Evolutionary conservation across 2,113 vertebrate genomes (phyloP), one percentile per base, ranked within the genome.

Genomic region (Poicephalus meyeri): DNA sequence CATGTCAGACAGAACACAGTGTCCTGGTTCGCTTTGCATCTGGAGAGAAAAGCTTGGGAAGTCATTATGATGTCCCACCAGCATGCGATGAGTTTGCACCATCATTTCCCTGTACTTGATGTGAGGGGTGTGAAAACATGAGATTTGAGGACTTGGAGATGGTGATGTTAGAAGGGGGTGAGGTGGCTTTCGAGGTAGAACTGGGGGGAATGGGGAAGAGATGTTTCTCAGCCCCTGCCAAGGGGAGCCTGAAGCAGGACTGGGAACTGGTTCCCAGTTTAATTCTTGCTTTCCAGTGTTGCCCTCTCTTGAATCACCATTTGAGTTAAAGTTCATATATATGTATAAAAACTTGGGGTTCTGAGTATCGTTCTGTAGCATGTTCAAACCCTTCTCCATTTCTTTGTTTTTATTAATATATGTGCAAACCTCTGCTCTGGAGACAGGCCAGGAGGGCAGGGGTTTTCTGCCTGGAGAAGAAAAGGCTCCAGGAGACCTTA

Each of bases 61-160:
- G 46, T 8, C 66, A 7, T 10, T 1, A 5, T 2, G 2, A 1
- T 0, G 25, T 41, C 84, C 80, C 69, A 39, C 46, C 52, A 28
- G 41, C 6, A 3, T 24, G 46, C 41, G 4, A 16, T 49, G 4
- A 23, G 33, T 63, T 58, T 10, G 33, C 47, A 44, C 41, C 55
- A 1, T 7, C 70, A 46, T 63, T 53, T 3, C 52, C 63, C 35
- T 2, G 2, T 6, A 13, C 16, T 9, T 4, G 56, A 49, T 29
- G 47, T 8, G 47, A 80, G 24, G 42, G 42, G 24, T 3, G 0
- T 2, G 8, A 65, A 73, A 78, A 70, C 5, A 1, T 1, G 15
- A 8, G 2, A 0, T 86, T 5, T 18, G 31, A 35, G 37, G 65
- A 21, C 42, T 33, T 16, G 16, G 83, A n/a, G 71, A 14, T 5